phyloP scores from a whole-genome alignment of 1,140 invertebrate genomes.

The Daktulosphaira vitifoliae region DNA sequence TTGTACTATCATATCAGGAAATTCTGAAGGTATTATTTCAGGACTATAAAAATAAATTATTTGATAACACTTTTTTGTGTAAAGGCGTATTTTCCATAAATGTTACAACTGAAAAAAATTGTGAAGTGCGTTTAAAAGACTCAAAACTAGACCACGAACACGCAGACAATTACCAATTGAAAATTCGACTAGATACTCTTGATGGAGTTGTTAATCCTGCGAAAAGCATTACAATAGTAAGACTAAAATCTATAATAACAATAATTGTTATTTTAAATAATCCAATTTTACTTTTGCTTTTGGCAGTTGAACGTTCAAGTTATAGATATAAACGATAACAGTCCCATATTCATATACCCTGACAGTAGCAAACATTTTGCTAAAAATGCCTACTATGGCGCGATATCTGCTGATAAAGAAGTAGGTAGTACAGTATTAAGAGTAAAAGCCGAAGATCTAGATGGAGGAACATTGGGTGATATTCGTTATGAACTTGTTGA shows the following conservation, averaged over 20 bases:
- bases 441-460: conserved; percentile 68
- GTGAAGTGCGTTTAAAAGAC: conserved; percentile 59
- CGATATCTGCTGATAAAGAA: conserved; percentile 57
- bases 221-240: conserved; percentile 55
- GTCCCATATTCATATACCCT: conserved; percentile 67
- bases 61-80: conserved; percentile 2
- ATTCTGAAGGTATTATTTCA: conserved; percentile 49
- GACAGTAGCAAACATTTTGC: conserved; percentile 44
- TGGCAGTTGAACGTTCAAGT: conserved; percentile 66
- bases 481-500: conserved; percentile 60
- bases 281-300: no score
- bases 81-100: conserved; percentile 61
- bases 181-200: conserved; percentile 63
- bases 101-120: conserved; percentile 67
- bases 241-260: conserved; percentile 3
- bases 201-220: conserved; percentile 66
- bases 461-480: conserved; percentile 69
- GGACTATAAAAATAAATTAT: no score
- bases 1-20: conserved; percentile 64
- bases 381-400: conserved; percentile 58
- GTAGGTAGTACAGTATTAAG: conserved; percentile 65
- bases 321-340: conserved; percentile 78
- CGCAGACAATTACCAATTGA: conserved; percentile 60
- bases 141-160: conserved; percentile 63
- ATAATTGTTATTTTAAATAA: no score